phyloP scores from a whole-genome alignment of 2,113 vertebrate species.

The Dipodomys spectabilis region DNA sequence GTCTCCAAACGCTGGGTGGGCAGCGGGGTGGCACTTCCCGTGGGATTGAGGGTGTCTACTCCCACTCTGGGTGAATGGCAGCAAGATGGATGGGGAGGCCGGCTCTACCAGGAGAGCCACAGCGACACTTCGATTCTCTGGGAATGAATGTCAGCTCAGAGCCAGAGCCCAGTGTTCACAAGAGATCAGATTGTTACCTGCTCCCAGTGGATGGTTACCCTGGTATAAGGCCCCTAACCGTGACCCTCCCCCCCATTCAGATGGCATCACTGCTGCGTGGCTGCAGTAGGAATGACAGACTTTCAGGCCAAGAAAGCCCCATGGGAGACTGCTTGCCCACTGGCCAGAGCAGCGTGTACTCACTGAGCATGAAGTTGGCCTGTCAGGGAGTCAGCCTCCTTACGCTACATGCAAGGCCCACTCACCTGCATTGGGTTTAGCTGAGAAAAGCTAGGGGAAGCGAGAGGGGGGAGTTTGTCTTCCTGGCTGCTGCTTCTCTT shows the following conservation, averaged over 20 bases:
- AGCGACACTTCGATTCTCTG: neutral
- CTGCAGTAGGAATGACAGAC: accelerated
- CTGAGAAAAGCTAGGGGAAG: neutral
- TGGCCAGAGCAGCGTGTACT: neutral
- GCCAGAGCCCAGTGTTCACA: neutral
- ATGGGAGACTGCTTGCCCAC: neutral
- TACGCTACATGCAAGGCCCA: neutral
- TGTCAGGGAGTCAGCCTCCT: neutral
- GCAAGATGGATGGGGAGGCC: neutral
- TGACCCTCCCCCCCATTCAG: neutral
- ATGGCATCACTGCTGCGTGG: neutral
- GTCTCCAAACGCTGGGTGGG: neutral
- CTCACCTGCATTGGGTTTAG: neutral
- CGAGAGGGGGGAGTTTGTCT: accelerated
- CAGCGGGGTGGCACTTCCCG: accelerated
- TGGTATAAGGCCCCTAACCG: neutral
- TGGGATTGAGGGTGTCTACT: neutral
- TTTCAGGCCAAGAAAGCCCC: neutral
- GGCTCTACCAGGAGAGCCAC: neutral
- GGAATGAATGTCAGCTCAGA: neutral
- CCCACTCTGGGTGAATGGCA: neutral
- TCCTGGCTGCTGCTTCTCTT: neutral
- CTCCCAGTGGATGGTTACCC: too few species aligned
- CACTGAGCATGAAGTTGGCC: neutral
- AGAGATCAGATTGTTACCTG: too few species aligned